Evolutionary conservation across 2,797 vertebrate species (phyloP), one percentile per base, ranked within the genome.

Genomic region (Arrhamphus sclerolepis): DNA sequence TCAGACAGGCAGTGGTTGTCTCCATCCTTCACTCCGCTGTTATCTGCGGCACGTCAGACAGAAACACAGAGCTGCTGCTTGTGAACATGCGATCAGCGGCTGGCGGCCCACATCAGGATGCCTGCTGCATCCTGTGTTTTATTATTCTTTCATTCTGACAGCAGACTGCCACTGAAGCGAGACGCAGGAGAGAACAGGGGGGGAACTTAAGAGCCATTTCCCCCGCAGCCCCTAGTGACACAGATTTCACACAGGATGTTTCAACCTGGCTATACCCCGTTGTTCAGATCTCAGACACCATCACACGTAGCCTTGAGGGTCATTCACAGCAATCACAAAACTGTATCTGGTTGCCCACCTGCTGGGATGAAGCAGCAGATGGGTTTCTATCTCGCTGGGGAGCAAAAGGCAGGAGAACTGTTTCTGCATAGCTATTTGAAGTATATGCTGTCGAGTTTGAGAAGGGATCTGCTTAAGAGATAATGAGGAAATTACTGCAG

Each of bases 161-260:
- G 54, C 64, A 19, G 64, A 13, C 43, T 14, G 67, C 61, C 52
- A 52, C 40, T n/a, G 67, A 70, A 64, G 59, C 29, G n/a, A 51
- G 60, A 41, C 68, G 57, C 46, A 1, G 43, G 46, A 40, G 28
- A 4, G 13, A 38, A 14, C 34, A 38, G 34, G 34, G 14, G 34
- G 67, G 50, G 20, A 29, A 57, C 59, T 1, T 6, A 43, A 53
- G 63, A 59, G 51, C 51, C 42, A 40, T 72, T 80, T 54, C 63
- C 75, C 66, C 62, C 51, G 20, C 46, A n/a, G n/a, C n/a, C n/a
- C n/a, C n/a, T n/a, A n/a, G 77, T 56, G n/a, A 1, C 28, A 86
- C 59, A 86, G 56, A 85, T 85, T 79, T 80, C 38, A 75, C 51
- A 44, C 52, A 14, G 61, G 63, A 71, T 4, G 17, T 62, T 52